phyloP scores from a whole-genome alignment of 2,888 invertebrate genomes.

The Nomada ruficornis region DNA sequence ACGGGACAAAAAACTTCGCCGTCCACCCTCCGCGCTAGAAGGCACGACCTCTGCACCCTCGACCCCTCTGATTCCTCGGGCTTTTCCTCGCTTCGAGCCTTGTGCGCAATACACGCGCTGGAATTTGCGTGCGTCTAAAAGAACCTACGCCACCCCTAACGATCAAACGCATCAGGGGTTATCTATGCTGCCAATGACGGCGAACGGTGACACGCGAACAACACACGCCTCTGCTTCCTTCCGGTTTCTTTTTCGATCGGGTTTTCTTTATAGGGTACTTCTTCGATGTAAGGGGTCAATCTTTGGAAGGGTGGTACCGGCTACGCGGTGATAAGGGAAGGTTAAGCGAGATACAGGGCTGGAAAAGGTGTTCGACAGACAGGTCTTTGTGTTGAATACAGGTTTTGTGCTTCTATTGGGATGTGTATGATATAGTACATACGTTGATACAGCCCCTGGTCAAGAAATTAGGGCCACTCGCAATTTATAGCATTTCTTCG shows the following conservation, averaged over 20 bases:
- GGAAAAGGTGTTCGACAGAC: no score
- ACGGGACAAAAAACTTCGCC: slow-evolving; percentile 54
- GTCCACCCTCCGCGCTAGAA: background rate
- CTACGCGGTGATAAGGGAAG: no score
- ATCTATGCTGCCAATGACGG: slow-evolving; percentile 65
- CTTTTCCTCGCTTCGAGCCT: background rate
- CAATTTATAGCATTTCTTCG: no score
- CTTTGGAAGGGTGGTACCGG: no score
- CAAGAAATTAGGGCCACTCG: no score
- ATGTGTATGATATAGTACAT: no score
- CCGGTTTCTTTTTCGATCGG: slow-evolving; percentile 8
- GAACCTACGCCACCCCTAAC: slow-evolving; percentile 44
- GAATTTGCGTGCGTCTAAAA: slow-evolving; percentile 41
- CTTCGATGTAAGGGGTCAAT: no score
- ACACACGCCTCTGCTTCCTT: slow-evolving; percentile 27
- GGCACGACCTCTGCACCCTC: background rate
- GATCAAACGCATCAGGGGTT: slow-evolving; percentile 70
- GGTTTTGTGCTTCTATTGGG: no score
- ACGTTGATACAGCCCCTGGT: no score
- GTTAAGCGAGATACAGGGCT: no score
- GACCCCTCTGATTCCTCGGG: background rate
- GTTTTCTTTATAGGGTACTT: no score
- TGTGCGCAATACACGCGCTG: slow-evolving; percentile 9
- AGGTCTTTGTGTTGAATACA: no score
- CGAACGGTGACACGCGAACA: slow-evolving; percentile 52